Evolutionary conservation across 2,888 invertebrate species (phyloP), one percentile per base, ranked within the genome.

Genomic region (Leptogaster cylindrica): DNA sequence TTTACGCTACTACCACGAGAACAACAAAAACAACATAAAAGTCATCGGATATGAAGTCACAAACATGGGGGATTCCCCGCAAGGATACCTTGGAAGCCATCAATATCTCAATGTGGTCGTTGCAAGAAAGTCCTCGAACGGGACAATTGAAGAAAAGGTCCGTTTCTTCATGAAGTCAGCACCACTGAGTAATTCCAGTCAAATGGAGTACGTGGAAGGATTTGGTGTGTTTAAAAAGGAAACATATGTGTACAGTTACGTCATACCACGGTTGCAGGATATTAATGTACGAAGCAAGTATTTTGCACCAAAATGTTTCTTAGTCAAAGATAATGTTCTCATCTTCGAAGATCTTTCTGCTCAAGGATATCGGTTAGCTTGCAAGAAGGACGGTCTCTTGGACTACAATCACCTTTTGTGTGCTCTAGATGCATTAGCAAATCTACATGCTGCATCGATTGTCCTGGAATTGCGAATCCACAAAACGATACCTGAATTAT

Each of bases 111-210:
- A 73, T 7, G 75, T 79, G 2, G 55, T 71, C 2, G 39, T 81
- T 2, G 72, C 71, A 52, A 20, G 48, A 63, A 71, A 7, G 69
- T 67, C 75, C 18, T 75, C 73, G 20, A 28, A 18, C 0, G 12
- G 36, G 0, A 14, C 18, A 7, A 14, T 4, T 16, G 65, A 66
- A 64, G 46, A 74, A n/a, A 71, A 76, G 75, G 16, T 79, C 20
- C 72, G 73, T 2, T 84, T 86, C 69, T 89, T 89, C 73, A 78
- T 87, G 0, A 89, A 89, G 76, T 82, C 83, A 5, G 77, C 87
- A 63, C 88, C 89, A 0, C 78, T 78, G 66, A 82, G 81, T 10
- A 80, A 85, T 51, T 75, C 78, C 8, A 73, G 79, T 0, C 84
- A 84, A 73, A 83, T 83, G 72, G 82, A 80, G 7, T 84, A 84